A percentile compares a stretch with the other conserved stretches of the same genome.
phyloP scores from a whole-genome alignment of 2,888 invertebrate genomes.

The Cantharis rustica region DNA sequence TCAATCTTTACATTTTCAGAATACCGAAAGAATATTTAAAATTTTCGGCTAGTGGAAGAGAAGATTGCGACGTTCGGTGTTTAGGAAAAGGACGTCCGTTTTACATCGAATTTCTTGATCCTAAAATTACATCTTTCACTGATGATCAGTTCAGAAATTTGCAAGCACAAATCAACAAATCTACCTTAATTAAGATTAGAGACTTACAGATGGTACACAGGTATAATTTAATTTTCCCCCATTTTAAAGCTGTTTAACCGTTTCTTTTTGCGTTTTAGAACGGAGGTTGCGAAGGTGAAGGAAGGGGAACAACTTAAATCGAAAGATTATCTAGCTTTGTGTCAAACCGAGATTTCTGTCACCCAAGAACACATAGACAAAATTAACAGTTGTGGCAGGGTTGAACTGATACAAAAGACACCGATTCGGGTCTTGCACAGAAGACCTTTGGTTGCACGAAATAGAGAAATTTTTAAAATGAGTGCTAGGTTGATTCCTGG shows the following conservation, averaged over 20 bases:
- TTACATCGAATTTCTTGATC: slow-evolving; percentile 81
- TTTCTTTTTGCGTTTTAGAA: slow-evolving; percentile 55
- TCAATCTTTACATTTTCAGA: slow-evolving; percentile 49
- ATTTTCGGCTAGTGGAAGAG: slow-evolving; percentile 91
- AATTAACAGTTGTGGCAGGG: slow-evolving; percentile 51
- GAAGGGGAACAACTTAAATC: slow-evolving; percentile 86
- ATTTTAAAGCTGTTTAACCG: background rate
- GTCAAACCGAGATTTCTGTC: slow-evolving; percentile 56
- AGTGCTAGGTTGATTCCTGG: slow-evolving; percentile 62
- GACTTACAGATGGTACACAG: slow-evolving; percentile 69
- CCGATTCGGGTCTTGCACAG: slow-evolving; percentile 90
- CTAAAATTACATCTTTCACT: slow-evolving; percentile 61
- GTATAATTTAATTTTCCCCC: slow-evolving; percentile 44
- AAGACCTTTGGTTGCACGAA: slow-evolving; percentile 73
- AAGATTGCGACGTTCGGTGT: slow-evolving; percentile 96
- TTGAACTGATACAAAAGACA: slow-evolving; percentile 79
- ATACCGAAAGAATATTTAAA: slow-evolving; percentile 54
- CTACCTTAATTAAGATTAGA: slow-evolving; percentile 61
- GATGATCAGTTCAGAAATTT: slow-evolving; percentile 60
- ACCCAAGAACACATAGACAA: slow-evolving; percentile 61
- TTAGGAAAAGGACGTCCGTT: slow-evolving; percentile 92
- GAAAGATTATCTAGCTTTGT: slow-evolving; percentile 86
- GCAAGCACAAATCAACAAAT: slow-evolving; percentile 64
- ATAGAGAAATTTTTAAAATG: slow-evolving; percentile 68
- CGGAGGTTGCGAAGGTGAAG: slow-evolving; percentile 73